A percentile compares a stretch with the other conserved stretches of the same genome.
phyloP scores from a whole-genome alignment of 2,888 invertebrate genomes.

The Bursaphelenchus okinawaensis region DNA sequence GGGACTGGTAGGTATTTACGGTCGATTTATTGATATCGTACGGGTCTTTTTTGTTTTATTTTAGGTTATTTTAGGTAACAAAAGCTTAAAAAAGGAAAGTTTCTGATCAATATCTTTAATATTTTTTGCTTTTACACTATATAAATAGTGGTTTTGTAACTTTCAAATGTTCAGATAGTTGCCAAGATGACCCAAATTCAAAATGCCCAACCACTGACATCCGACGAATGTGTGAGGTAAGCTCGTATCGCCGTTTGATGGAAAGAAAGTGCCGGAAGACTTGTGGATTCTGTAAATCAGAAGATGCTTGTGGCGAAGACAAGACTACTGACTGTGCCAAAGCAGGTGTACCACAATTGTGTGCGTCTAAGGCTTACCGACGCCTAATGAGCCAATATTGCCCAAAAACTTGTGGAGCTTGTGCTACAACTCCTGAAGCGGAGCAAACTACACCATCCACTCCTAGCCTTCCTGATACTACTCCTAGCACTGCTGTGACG shows the following conservation, averaged over 20 bases:
- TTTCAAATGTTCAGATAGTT: no score
- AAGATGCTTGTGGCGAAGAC: background rate
- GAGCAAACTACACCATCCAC: background rate
- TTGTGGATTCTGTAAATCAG: background rate
- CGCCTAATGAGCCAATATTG: background rate
- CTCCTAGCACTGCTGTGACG: background rate
- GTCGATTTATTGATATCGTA: no score
- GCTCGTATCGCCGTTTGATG: background rate
- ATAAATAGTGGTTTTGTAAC: no score
- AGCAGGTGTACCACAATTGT: background rate
- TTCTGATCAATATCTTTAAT: no score
- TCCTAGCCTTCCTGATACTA: background rate
- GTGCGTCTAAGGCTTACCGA: background rate
- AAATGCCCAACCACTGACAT: background rate
- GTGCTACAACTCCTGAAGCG: background rate
- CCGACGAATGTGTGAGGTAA: background rate
- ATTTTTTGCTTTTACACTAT: no score
- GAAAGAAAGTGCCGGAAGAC: background rate
- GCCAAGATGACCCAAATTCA: background rate
- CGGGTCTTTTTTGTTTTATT: background rate
- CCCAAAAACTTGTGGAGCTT: background rate
- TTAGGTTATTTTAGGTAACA: background rate
- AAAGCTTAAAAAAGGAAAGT: background rate
- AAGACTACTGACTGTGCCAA: background rate
- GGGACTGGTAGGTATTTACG: background rate